Base-by-base conservation (phyloP, 1,140 invertebrate genomes). In the Sinonovacula constricta region DNA sequence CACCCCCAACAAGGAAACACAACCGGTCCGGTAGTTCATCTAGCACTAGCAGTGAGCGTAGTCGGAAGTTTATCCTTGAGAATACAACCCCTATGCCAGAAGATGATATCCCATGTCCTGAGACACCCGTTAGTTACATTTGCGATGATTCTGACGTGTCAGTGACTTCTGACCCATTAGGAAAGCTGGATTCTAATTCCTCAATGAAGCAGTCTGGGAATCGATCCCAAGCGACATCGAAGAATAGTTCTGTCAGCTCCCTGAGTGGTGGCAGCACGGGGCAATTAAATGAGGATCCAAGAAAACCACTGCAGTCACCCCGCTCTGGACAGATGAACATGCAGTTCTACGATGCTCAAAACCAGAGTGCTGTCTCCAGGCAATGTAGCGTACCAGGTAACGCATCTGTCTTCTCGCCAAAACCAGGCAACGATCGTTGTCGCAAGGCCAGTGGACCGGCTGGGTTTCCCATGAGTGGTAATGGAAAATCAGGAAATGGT, bases 21-120 rank as follows among this genome's bases (percentile, higher is more conserved):
- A 24, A 22, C 2, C 22, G 71, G 39, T 66, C 71, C 0, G 71
- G 54, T 7, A 63, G 71, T 66, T 24, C 31, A 26, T 63, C 71
- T 3, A 75, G 71, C 28, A 24, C 24, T 10, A 75, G 66, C 53
- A 75, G 71, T 57, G 71, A 75, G 31, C 62, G 51, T 65, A 63
- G 71, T 39, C 31, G 71, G 15, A 51, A 53, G 39, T 18, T 10
- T 30, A n/a, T 56, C 0, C 39, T 65, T 4, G 71, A 66, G 4
- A 56, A 62, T 36, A 18, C 7, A 18, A 57, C 56, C 18, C 12
- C 60, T 1, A n/a, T n/a, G n/a, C 56, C 31, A 22, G 71, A 75
- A n/a, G 49, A 63, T 33, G 39, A 26, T 12, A 65, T 75, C 7
- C 71, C 71, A 14, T 63, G 51, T 30, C 71, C 71, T 4, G 71